A percentile compares a stretch with the other conserved stretches of the same genome.
These are phyloP conservation scores for Galaxea fascicularis DNA, from an alignment of 92 coral and sea anemone species.

Conservation along the genomic window DNA sequence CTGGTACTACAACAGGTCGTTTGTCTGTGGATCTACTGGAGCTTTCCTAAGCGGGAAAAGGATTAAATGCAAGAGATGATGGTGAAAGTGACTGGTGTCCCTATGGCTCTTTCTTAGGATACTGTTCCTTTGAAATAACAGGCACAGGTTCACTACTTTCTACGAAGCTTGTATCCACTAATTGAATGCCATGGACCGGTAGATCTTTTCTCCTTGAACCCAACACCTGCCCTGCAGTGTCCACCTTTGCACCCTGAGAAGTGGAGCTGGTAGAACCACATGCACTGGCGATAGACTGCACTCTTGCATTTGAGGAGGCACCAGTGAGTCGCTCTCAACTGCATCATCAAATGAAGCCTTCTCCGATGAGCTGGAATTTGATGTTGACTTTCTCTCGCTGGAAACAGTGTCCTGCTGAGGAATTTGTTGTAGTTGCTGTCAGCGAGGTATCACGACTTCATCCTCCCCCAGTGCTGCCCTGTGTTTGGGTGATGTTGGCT, in stretches of 20 bases:
- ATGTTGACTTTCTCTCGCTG: conserved; percentile 10
- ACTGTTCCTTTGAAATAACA: neutral
- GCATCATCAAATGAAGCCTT: conserved; percentile 28
- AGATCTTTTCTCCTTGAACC: conserved; percentile 6
- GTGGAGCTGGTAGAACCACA: conserved; percentile 9
- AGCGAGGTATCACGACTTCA: conserved; percentile 44
- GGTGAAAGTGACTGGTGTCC: conserved; percentile 70
- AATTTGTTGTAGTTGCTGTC: conserved; percentile 30
- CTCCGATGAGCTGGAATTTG: conserved; percentile 21
- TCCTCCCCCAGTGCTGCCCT: conserved; percentile 23
- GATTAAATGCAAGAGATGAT: conserved; percentile 68
- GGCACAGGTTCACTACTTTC: neutral
- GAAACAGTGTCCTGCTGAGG: neutral
- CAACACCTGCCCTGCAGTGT: neutral
- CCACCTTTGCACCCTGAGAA: neutral
- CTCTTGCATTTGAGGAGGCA: conserved; percentile 23
- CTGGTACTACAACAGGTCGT: neutral
- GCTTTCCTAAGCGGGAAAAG: conserved; percentile 19
- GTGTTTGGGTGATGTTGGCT: neutral
- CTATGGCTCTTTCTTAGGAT: neutral
- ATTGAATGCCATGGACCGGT: neutral
- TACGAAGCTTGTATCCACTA: conserved; percentile 4
- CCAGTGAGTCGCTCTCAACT: neutral
- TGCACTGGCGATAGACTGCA: conserved; percentile 55
- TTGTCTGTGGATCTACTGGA: neutral